Evolutionary conservation across 2,888 invertebrate species (phyloP).

Genomic region (Mechanitis messenoides): DNA sequence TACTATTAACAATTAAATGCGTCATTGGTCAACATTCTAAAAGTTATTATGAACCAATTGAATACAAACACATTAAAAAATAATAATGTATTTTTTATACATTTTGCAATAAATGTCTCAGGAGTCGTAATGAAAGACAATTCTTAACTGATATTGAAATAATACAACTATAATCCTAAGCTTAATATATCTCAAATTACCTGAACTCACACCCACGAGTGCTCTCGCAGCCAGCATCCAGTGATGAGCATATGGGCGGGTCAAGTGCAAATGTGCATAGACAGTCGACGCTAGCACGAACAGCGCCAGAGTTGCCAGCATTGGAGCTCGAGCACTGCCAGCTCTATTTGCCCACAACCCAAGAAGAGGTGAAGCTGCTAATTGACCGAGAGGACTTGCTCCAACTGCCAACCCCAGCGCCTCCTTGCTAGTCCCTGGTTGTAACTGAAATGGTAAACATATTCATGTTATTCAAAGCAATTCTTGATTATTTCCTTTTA

Average conservation of each 20-base stretch:
- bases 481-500: no score
- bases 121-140: no score
- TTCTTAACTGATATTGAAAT: no score
- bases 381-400: slow-evolving; percentile 91
- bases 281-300: slow-evolving; percentile 84
- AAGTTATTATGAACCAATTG: neutral
- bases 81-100: neutral
- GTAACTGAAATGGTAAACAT: slow-evolving; percentile 76
- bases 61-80: neutral
- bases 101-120: no score
- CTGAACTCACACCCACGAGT: slow-evolving; percentile 89
- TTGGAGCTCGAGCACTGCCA: slow-evolving; percentile 82
- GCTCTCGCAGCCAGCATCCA: slow-evolving; percentile 87
- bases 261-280: slow-evolving; percentile 85
- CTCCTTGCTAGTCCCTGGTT: slow-evolving; percentile 86
- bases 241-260: slow-evolving; percentile 79
- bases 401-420: slow-evolving; percentile 90
- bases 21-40: neutral
- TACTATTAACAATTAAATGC: neutral
- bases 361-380: slow-evolving; percentile 88
- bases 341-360: slow-evolving; percentile 90
- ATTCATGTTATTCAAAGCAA: neutral
- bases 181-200: slow-evolving; percentile 50
- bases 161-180: neutral
- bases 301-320: slow-evolving; percentile 81